phyloP scores from a whole-genome alignment of 2,113 vertebrate genomes.

The Heteronetta atricapilla region DNA sequence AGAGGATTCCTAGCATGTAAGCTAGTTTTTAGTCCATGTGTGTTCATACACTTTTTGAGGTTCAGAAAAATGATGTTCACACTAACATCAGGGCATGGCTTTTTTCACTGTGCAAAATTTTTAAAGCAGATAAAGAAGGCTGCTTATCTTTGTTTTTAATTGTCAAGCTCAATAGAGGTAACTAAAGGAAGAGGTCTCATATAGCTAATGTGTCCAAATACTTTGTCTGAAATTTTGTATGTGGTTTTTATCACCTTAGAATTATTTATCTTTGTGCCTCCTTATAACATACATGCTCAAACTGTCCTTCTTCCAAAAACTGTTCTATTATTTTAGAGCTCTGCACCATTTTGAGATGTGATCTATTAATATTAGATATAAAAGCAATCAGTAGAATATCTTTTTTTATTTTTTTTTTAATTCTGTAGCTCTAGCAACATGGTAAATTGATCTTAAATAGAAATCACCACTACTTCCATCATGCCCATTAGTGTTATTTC shows the following conservation, averaged over 20 bases:
- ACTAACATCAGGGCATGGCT: background rate
- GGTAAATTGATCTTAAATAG: background rate
- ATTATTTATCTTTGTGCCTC: background rate
- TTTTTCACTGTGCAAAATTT: background rate
- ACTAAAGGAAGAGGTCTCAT: background rate
- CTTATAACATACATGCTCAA: background rate
- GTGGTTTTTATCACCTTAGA: background rate
- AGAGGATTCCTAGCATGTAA: background rate
- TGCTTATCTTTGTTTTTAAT: background rate
- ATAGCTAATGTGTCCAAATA: background rate
- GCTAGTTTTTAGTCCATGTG: background rate
- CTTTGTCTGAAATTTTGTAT: background rate
- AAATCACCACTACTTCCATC: background rate
- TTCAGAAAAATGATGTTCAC: background rate
- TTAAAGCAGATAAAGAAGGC: background rate
- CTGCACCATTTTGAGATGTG: background rate
- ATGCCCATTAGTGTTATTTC: background rate
- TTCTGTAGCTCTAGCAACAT: background rate
- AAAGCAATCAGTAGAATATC: background rate
- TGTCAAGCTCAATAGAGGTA: background rate
- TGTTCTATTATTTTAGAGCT: background rate
- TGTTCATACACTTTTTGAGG: background rate
- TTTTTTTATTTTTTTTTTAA: background rate
- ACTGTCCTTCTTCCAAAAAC: background rate
- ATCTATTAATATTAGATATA: background rate